Percentiles rank a stretch among this genome's conserved stretches.
These are phyloP conservation scores for Arvicanthis niloticus DNA, from an alignment of 2,113 vertebrate genomes.

Conservation along the genomic window DNA sequence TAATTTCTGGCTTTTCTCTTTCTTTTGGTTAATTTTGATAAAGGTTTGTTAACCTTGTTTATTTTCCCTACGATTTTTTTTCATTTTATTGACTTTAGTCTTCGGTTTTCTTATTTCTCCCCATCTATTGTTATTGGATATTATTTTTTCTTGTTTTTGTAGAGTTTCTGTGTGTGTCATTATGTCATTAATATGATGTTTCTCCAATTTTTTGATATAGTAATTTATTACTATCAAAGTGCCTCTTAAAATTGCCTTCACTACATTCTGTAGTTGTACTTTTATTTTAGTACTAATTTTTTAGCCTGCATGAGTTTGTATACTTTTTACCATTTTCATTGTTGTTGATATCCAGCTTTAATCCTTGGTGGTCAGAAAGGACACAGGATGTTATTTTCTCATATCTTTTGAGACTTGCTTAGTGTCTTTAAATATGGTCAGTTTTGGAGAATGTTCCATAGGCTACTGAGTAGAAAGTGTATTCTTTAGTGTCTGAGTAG, in stretches of 20 bases:
- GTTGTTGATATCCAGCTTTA: background rate
- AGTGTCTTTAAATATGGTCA: too few relatives aligned
- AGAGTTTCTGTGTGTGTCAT: background rate
- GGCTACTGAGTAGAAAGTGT: background rate
- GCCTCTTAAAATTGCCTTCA: background rate
- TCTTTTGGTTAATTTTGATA: too few relatives aligned
- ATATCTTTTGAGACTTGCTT: too few relatives aligned
- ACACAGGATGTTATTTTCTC: background rate
- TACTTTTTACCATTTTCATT: background rate
- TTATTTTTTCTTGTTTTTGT: too few relatives aligned
- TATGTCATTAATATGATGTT: background rate
- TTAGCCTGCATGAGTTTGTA: too few relatives aligned
- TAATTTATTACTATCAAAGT: background rate
- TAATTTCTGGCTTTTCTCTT: too few relatives aligned
- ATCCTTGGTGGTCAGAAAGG: background rate
- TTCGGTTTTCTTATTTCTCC: too few relatives aligned
- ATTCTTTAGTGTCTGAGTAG: background rate
- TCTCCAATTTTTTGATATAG: background rate
- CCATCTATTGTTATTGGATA: too few relatives aligned
- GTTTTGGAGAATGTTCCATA: too few relatives aligned
- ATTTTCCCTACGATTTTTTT: too few relatives aligned
- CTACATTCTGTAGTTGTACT: background rate
- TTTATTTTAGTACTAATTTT: background rate
- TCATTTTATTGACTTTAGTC: too few relatives aligned
- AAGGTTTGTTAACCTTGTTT: too few relatives aligned